Conservation (phyloP, 2,797 vertebrate species). For the Brotula barbata region DNA sequence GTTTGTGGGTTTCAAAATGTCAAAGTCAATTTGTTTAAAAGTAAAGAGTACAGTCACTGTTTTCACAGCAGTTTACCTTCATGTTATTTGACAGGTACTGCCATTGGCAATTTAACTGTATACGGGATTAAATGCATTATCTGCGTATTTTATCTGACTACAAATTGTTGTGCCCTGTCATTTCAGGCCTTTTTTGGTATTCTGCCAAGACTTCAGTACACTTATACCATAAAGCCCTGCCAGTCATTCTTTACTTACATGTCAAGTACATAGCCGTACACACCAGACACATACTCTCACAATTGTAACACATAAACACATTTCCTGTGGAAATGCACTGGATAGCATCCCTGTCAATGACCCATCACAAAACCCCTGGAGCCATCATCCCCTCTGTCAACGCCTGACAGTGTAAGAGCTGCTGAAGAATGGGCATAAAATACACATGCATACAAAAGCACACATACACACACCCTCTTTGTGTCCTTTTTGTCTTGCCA, state of each 20-base stretch:
- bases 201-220: constrained; percentile 35
- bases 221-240: constrained; percentile 32
- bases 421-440: constrained; percentile 36
- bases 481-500: constrained; percentile 54
- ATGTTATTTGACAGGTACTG: constrained; percentile 12
- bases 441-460: constrained; percentile 40
- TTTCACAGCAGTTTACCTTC: constrained; percentile 25
- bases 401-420: constrained; percentile 40
- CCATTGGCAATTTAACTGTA: constrained; percentile 13
- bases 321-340: constrained; percentile 36
- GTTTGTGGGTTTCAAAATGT: constrained; percentile 10
- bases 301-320: constrained; percentile 30
- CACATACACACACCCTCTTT: constrained; percentile 31
- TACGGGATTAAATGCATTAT: constrained; percentile 9
- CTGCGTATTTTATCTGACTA: constrained; percentile 20
- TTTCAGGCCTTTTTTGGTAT: constrained; percentile 17
- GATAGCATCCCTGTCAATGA: constrained; percentile 45
- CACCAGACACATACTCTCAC: constrained; percentile 17
- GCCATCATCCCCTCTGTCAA: constrained; percentile 50
- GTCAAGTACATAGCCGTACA: constrained; percentile 31
- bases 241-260: constrained; percentile 39
- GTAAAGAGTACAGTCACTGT: constrained; percentile 11
- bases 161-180: constrained; percentile 20
- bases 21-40: constrained; percentile 12
- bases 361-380: constrained; percentile 50